Base-by-base conservation (phyloP, 2,888 invertebrate species). In the Drosophila anomalata region DNA sequence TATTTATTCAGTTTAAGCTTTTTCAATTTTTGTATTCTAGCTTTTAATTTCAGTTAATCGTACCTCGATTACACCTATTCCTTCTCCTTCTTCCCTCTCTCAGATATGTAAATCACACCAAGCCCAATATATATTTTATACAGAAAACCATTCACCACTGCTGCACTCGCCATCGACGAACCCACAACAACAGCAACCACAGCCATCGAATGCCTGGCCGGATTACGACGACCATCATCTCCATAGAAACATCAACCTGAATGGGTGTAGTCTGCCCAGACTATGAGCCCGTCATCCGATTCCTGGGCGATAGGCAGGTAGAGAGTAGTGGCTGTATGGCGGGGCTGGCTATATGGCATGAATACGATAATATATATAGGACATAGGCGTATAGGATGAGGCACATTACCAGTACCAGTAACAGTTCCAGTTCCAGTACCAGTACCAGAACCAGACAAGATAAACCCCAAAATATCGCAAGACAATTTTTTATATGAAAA, bases 101-200 rank as follows among this genome's bases (percentile, higher is more conserved):
- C 51, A 50, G 50, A 22, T 42, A 50, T 50, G 48, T 50, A 29
- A 48, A 52, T 39, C 44, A 44, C 44, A 44, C 44, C 44, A 44
- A 44, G 44, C 44, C 44, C 44, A 12, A 26, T 41, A 50, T 36
- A 14, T 63, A 24, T 63, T 39, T 62, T 52, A 52, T 47, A 65
- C 53, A 65, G 65, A 65, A 33, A 65, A 65, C 41, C 65, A 65
- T 31, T 65, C 65, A 22, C 53, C 47, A 41, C 6, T 65, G 53
- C 8, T 65, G 65, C 65, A 65, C 65, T 12, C 53, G 47, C 33
- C 65, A 24, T 26, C 65, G 29, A 11, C 39, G 53, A 39, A 53
- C 24, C 65, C 65, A 6, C 66, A 53, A 9, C 44, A 44, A 6
- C 44, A 22, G 44, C 65, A 63, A 24, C 14, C 65, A 12, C 51